Evolutionary conservation across 2,888 invertebrate genomes (phyloP).

Genomic region (Clanis bilineata): DNA sequence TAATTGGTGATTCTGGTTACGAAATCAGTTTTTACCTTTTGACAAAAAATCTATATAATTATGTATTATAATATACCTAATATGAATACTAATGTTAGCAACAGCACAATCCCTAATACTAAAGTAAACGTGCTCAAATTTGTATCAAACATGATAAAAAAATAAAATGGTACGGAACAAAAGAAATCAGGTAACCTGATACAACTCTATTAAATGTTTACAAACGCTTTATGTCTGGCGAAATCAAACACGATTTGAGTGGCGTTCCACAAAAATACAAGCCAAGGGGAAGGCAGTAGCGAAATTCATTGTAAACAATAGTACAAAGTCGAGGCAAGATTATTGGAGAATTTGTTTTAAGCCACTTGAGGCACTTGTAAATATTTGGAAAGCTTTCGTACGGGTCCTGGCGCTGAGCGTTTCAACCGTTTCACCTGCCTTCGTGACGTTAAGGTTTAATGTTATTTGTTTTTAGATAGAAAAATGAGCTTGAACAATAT

Average conservation of each 20-base stretch:
- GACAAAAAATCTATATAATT: too few species aligned
- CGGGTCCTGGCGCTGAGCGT: slow-evolving; percentile 49
- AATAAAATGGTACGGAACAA: slow-evolving; percentile 47
- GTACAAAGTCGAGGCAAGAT: slow-evolving; percentile 70
- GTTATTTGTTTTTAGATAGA: slow-evolving; percentile 54
- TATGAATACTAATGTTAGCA: neutral
- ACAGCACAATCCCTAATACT: neutral
- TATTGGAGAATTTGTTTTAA: slow-evolving; percentile 80
- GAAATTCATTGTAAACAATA: slow-evolving; percentile 73
- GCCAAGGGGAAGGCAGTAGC: slow-evolving; percentile 58
- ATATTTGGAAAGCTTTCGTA: slow-evolving; percentile 77
- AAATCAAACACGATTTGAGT: slow-evolving; percentile 78
- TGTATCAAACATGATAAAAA: slow-evolving; percentile 27
- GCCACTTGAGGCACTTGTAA: slow-evolving; percentile 75
- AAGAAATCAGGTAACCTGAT: slow-evolving; percentile 70
- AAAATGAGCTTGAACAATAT: slow-evolving; percentile 32
- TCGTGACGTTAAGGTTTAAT: slow-evolving; percentile 56
- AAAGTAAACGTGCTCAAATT: slow-evolving; percentile 25
- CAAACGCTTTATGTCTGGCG: slow-evolving; percentile 74
- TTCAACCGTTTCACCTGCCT: slow-evolving; percentile 70
- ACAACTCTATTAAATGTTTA: slow-evolving; percentile 72
- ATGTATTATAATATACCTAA: too few species aligned
- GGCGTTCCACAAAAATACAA: slow-evolving; percentile 72
- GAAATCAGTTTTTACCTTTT: too few species aligned
- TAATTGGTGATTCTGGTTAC: too few species aligned